Percentiles rank a stretch among this genome's conserved stretches.
Evolutionary conservation across 2,797 vertebrate genomes (phyloP).

Genomic region (Crocidura indochinensis): DNA sequence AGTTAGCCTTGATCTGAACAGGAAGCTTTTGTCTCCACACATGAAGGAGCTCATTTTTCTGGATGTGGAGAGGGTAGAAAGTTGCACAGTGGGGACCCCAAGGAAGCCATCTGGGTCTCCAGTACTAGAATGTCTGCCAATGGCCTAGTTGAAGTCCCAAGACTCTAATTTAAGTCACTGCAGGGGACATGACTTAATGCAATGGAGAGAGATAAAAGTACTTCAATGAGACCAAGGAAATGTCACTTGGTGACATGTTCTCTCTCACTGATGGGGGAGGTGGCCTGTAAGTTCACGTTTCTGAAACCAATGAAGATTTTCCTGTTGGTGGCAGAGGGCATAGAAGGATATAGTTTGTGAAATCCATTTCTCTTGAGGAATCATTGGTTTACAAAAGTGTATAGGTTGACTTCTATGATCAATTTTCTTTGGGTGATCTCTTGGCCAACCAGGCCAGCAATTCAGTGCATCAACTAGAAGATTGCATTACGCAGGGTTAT

Average conservation of each 20-base stretch:
- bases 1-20: conserved; percentile 15
- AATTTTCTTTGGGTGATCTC: too few species aligned
- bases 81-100: background rate
- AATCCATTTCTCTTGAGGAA: too few species aligned
- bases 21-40: background rate
- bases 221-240: conserved; percentile 34
- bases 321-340: background rate
- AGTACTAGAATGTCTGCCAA: background rate
- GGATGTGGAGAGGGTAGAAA: background rate
- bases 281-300: conserved; percentile 12
- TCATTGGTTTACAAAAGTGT: too few species aligned
- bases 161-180: background rate
- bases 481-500: too few species aligned
- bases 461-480: too few species aligned
- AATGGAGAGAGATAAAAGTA: background rate
- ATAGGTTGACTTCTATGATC: too few species aligned
- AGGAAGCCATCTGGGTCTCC: conserved; percentile 21
- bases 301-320: background rate
- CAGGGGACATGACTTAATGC: background rate
- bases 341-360: too few species aligned
- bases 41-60: conserved; percentile 46
- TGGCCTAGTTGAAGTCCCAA: background rate
- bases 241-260: background rate
- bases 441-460: too few species aligned
- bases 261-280: background rate